These are phyloP conservation scores for Meloidogyne chitwoodi DNA, from an alignment of 1,140 invertebrate species.

Conservation along the genomic window DNA sequence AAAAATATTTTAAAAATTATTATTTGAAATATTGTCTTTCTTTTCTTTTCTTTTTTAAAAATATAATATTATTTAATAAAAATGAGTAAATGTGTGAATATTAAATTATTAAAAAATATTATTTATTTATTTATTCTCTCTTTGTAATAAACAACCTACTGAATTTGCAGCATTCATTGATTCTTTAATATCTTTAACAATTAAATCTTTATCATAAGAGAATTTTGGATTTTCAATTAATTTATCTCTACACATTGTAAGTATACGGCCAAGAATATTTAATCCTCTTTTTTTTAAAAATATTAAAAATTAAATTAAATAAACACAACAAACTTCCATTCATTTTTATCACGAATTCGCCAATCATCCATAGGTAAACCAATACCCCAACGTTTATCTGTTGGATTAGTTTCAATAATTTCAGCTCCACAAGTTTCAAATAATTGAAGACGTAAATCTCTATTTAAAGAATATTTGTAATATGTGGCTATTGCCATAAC, in stretches of 20 bases:
- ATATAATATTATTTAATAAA: no score
- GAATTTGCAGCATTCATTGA: conserved; percentile 5
- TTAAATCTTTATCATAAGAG: conserved; percentile 2
- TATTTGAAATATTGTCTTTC: no score
- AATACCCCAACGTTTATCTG: conserved; percentile 31
- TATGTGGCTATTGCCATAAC: conserved; percentile 27
- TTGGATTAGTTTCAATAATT: conserved; percentile 26
- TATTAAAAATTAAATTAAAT: not conserved
- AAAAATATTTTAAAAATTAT: no score
- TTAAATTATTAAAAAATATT: no score
- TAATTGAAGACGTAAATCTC: conserved; percentile 24
- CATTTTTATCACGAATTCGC: conserved; percentile 18
- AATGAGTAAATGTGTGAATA: not conserved
- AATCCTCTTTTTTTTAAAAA: not conserved
- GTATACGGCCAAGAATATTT: conserved; percentile 27
- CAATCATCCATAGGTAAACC: conserved; percentile 19
- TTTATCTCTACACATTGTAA: conserved; percentile 27
- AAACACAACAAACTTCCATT: conserved; percentile 5
- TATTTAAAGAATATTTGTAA: conserved; percentile 31
- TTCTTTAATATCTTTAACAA: not conserved
- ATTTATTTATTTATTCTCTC: not conserved
- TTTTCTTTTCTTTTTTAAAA: no score
- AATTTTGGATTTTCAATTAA: conserved; percentile 26
- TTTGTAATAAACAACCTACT: not conserved
- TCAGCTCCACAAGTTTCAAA: conserved; percentile 18